phyloP scores from a whole-genome alignment of 2,888 invertebrate genomes.

The Sarcophaga caerulescens region DNA sequence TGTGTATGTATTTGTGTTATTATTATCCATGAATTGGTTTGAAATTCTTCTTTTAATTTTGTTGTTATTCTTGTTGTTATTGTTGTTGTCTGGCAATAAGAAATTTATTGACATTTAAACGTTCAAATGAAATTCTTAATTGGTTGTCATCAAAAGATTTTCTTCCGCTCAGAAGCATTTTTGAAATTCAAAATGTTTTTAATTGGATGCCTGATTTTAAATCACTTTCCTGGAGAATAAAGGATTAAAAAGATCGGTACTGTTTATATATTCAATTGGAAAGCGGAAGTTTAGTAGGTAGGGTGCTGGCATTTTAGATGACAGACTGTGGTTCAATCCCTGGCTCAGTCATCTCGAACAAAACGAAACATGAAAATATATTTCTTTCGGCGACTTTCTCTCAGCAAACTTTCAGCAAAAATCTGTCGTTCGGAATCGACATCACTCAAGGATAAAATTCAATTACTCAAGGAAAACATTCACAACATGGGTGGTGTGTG shows the following conservation, averaged over 20 bases:
- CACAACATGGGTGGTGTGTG: too few species aligned
- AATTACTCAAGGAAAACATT: too few species aligned
- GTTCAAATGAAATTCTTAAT: conserved; percentile 31
- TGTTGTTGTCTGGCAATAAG: conserved; percentile 64
- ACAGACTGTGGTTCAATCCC: too few species aligned
- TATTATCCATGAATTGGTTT: conserved; percentile 30
- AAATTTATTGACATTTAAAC: conserved; percentile 29
- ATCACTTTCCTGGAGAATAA: neutral
- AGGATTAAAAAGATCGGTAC: neutral
- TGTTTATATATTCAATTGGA: neutral
- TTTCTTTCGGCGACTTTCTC: too few species aligned
- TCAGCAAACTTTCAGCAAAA: too few species aligned
- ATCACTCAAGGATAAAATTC: too few species aligned
- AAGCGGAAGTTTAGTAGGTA: too few species aligned
- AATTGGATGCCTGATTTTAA: conserved; percentile 41
- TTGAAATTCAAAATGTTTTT: neutral
- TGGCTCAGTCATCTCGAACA: too few species aligned
- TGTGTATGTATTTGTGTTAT: neutral
- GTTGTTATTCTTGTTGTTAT: conserved; percentile 73
- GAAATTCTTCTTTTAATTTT: conserved; percentile 58
- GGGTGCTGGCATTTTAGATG: too few species aligned
- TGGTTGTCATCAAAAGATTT: conserved; percentile 26
- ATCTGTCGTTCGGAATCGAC: too few species aligned
- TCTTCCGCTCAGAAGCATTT: neutral
- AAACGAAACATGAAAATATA: too few species aligned